Conservation (phyloP, 2,797 vertebrate species). For the Notolepis coatsorum region DNA sequence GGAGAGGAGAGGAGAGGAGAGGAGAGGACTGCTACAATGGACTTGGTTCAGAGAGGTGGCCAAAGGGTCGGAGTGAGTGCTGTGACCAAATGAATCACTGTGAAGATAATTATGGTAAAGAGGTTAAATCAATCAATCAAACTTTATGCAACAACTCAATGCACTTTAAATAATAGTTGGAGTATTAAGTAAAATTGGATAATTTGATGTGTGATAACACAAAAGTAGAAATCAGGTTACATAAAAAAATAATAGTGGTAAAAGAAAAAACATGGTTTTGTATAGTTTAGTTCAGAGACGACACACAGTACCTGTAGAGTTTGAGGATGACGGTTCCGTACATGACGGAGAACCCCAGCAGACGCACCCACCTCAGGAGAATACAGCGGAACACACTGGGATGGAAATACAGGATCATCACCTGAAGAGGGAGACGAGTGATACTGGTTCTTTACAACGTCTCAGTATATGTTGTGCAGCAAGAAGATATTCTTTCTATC, state of each 20-base stretch:
- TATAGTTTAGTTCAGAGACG: too few species aligned
- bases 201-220: not conserved
- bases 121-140: too few species aligned
- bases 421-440: conserved; percentile 76
- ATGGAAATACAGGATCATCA: conserved; percentile 95
- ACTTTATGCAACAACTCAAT: not conserved
- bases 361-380: conserved; percentile 96
- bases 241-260: not conserved
- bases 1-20: not conserved
- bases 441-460: too few species aligned
- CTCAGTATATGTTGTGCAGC: too few species aligned
- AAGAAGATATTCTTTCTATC: too few species aligned
- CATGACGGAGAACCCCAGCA: conserved; percentile 92
- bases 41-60: too few species aligned
- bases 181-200: not conserved
- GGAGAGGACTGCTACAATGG: too few species aligned
- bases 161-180: not conserved
- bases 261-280: too few species aligned
- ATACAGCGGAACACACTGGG: conserved; percentile 94
- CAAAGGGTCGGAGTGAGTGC: too few species aligned
- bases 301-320: conserved; percentile 95
- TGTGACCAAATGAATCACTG: too few species aligned
- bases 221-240: not conserved
- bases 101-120: too few species aligned
- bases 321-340: conserved; percentile 97